Base-by-base conservation (phyloP, 2,888 invertebrate genomes). In the Acanthosepion pharaonis region DNA sequence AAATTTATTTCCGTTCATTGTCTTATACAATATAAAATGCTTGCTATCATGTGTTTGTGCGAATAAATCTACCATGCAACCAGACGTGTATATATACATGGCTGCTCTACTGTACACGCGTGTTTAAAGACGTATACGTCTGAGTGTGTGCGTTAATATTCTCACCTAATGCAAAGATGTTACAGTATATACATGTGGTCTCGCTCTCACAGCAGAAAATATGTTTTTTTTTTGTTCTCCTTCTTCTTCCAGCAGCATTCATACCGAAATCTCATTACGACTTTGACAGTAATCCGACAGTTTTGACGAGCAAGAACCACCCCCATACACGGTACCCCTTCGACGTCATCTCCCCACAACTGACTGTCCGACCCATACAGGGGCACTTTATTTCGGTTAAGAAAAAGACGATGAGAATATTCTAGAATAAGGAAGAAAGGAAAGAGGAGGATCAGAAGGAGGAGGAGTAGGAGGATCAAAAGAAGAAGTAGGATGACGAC, bases 281-380 rank as follows among this genome's bases (percentile, higher is more conserved):
- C 78, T 78, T 78, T 78, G 78, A 78, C 78, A 78, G 78, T 78
- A 78, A 78, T 78, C 78, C 78, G 78, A 78, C 78, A 78, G n/a
- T 78, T 78, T 1, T n/a, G 78, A 78, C 78, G 8, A 78, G n/a
- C 28, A 28, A 78, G 28, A n/a, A 78, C 78, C n/a, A 78, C 28
- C 18, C 78, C n/a, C 78, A 9, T 18, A 1, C 28, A 6, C 23
- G 25, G 64, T 64, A 9, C 28, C 78, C 78, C 3, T n/a, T 28
- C 28, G 28, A 78, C 9, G 11, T 78, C 28, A 28, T n/a, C 28
- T 25, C 78, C 28, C 9, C 78, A 8, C 64, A 25, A 28, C 28
- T 9, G n/a, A 78, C 1, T 6, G n/a, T 8, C 28, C 6, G 6
- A 8, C 11, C n/a, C 9, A 78, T 9, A 78, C 78, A 8, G 78